Percentiles rank a stretch among this genome's conserved stretches.
Evolutionary conservation across 2,888 invertebrate species (phyloP).

Genomic region (Cheilosia urbana): DNA sequence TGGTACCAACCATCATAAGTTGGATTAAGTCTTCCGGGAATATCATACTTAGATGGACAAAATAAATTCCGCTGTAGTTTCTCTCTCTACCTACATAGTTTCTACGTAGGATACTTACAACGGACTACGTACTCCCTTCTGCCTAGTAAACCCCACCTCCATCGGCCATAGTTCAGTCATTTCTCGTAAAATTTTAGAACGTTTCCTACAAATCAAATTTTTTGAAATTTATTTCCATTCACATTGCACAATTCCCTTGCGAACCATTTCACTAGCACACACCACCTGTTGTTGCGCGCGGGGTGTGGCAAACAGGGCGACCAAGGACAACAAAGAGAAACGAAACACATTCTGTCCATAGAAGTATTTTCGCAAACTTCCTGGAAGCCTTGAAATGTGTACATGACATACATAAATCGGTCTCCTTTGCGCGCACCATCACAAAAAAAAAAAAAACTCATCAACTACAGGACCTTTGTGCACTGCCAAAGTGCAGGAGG

Average conservation of each 20-base stretch:
- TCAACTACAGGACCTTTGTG: slow-evolving; percentile 29
- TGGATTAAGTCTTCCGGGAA: no score
- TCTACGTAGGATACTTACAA: no score
- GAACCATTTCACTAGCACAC: background rate
- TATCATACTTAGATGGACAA: no score
- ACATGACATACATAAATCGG: slow-evolving; percentile 51
- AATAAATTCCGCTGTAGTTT: no score
- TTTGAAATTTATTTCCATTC: slow-evolving; percentile 20
- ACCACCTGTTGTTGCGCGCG: background rate
- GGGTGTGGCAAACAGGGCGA: background rate
- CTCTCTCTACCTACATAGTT: no score
- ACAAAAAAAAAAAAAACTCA: slow-evolving; percentile 44
- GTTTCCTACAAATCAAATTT: slow-evolving; percentile 4
- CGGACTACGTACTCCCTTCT: no score
- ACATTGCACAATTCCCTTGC: background rate
- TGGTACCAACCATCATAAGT: no score
- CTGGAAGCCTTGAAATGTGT: slow-evolving; percentile 59
- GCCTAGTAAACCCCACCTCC: no score
- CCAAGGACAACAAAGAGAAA: background rate
- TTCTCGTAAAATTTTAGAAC: background rate
- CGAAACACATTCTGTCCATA: slow-evolving; percentile 18
- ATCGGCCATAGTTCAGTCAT: no score
- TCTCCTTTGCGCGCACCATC: slow-evolving; percentile 5
- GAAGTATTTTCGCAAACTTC: slow-evolving; percentile 44
- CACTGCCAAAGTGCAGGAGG: slow-evolving; percentile 34